Conservation (phyloP, 2,113 vertebrate genomes). For the Tursiops truncatus region DNA sequence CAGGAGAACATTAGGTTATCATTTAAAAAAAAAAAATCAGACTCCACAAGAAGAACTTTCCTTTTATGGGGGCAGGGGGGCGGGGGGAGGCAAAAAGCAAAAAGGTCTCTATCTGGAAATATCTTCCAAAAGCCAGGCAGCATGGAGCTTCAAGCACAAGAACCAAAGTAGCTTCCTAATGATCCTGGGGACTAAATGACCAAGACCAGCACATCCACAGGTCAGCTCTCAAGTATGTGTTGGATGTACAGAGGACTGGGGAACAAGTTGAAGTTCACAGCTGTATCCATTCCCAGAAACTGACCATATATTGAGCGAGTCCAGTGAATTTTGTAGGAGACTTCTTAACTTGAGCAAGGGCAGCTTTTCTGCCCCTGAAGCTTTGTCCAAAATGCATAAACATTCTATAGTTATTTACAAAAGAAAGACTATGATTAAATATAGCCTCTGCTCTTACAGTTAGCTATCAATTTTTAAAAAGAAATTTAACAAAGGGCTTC, state of each 20-base stretch:
- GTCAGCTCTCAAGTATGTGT: not conserved
- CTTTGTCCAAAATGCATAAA: not conserved
- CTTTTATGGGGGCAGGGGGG: not conserved
- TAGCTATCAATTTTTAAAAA: not conserved
- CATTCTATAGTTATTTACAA: not conserved
- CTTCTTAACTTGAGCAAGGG: not conserved
- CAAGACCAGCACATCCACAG: not conserved
- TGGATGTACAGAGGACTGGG: not conserved
- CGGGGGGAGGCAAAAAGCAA: too few species aligned
- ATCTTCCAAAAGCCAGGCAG: not conserved
- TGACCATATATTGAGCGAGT: not conserved
- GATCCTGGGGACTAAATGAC: not conserved
- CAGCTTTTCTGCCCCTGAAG: not conserved
- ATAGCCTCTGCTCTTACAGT: not conserved
- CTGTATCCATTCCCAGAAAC: not conserved
- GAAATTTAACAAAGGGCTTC: not conserved
- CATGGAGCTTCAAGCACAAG: not conserved
- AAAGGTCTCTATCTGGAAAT: not conserved
- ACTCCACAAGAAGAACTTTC: not conserved
- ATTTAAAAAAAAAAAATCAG: not conserved
- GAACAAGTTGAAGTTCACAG: not conserved
- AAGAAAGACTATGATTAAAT: not conserved
- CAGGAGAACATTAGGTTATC: not conserved
- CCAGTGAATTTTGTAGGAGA: not conserved
- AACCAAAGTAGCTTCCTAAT: not conserved